Conservation (phyloP, 2,888 invertebrate species). For the Holacanthella duospinosa region DNA sequence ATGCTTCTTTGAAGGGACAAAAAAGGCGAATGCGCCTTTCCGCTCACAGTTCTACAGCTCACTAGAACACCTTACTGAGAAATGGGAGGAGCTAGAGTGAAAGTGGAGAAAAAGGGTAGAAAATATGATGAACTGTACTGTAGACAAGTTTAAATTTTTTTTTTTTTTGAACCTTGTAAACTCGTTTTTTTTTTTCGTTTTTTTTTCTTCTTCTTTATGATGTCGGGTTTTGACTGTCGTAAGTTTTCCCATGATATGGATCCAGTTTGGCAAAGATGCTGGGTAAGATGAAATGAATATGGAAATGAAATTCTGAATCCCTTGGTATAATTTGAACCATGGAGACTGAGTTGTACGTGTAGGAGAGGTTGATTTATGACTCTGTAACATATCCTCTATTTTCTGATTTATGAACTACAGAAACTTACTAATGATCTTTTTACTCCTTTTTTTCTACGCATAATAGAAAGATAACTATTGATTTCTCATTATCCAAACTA, state of each 20-base stretch:
- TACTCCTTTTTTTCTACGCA: background rate
- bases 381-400: constrained; percentile 1
- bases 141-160: too few species aligned
- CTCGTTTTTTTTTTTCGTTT: too few species aligned
- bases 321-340: background rate
- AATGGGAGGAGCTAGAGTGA: too few species aligned
- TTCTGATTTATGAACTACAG: constrained; percentile 3
- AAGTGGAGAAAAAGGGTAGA: too few species aligned
- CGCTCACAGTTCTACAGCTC: too few species aligned
- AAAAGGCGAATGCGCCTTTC: too few species aligned
- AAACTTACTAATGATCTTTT: background rate
- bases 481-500: constrained; percentile 25
- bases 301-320: background rate
- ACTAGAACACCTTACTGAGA: too few species aligned
- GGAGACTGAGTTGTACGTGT: background rate
- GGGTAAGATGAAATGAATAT: background rate
- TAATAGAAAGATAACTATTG: constrained; percentile 12
- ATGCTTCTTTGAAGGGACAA: too few species aligned
- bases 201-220: too few species aligned
- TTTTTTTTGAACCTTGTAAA: too few species aligned
- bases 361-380: constrained; percentile 5
- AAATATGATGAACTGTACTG: too few species aligned
- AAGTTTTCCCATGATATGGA: background rate
- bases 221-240: background rate
- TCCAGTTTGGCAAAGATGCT: background rate